Conservation (phyloP, 2,797 vertebrate species). For the Melanotaenia nigrans region DNA sequence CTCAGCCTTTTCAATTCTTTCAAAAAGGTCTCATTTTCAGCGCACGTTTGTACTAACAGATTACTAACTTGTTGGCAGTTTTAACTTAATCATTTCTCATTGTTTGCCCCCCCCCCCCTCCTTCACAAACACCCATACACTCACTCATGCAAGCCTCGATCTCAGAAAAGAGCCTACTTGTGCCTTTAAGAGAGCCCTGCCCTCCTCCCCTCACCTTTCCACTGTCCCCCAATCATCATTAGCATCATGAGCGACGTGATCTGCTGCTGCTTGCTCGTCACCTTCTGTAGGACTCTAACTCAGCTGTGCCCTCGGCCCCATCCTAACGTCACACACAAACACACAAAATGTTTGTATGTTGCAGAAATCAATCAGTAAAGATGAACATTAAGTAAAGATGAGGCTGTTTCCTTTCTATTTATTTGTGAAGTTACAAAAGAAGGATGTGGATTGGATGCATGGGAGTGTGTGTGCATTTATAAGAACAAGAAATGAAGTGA, state of each 20-base stretch:
- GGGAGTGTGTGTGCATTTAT: background rate
- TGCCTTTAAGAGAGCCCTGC: constrained; percentile 87
- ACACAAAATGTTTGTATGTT: constrained; percentile 84
- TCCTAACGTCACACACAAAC: constrained; percentile 14
- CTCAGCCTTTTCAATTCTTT: background rate
- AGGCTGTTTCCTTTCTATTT: constrained; percentile 43
- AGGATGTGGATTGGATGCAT: background rate
- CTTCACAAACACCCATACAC: constrained; percentile 64
- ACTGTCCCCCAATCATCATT: constrained; percentile 54
- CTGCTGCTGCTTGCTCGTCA: constrained; percentile 77
- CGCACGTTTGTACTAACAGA: background rate
- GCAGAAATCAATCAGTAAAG: constrained; percentile 91
- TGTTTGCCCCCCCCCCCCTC: constrained; percentile 48
- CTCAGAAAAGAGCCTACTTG: constrained; percentile 88
- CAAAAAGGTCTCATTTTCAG: constrained; percentile 15
- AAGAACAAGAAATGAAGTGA: background rate
- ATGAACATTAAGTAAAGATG: constrained; percentile 70
- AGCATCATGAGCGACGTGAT: constrained; percentile 56
- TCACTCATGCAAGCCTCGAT: constrained; percentile 72
- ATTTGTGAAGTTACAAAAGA: background rate
- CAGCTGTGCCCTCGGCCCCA: constrained; percentile 18
- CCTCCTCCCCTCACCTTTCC: constrained; percentile 16
- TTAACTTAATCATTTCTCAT: constrained; percentile 11
- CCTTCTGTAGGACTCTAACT: constrained; percentile 76
- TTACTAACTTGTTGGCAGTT: constrained; percentile 1